Evolutionary conservation across 2,888 invertebrate species (phyloP).

Genomic region (Clunio marinus): DNA sequence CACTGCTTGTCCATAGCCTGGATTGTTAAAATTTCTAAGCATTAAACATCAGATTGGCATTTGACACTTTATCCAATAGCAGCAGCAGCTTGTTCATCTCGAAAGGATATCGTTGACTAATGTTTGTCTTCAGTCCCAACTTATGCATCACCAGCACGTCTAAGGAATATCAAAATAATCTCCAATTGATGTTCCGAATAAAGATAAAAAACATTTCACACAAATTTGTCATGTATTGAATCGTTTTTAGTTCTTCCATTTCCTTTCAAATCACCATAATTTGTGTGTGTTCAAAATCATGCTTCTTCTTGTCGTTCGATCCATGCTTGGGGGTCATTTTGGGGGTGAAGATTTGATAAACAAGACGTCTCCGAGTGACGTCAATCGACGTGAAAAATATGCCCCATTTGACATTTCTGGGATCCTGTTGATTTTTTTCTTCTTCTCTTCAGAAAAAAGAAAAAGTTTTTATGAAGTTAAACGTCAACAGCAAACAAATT

Average conservation of each 20-base stretch:
- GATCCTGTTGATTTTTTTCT: conserved; percentile 14
- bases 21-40: neutral
- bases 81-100: conserved; percentile 20
- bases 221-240: neutral
- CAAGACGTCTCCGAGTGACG: neutral
- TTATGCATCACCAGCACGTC: neutral
- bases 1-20: neutral
- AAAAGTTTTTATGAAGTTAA: neutral
- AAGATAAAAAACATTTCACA: neutral
- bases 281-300: conserved; percentile 13
- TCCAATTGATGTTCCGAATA: too few species aligned
- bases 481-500: conserved; percentile 2
- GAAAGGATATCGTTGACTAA: neutral
- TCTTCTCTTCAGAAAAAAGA: neutral
- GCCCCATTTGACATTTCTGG: conserved; percentile 5
- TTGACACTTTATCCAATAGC: conserved; percentile 30
- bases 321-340: neutral
- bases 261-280: conserved; percentile 9
- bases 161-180: conserved; percentile 13
- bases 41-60: conserved; percentile 21
- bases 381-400: conserved; percentile 18
- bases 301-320: neutral
- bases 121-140: neutral
- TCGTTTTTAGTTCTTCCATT: conserved; percentile 11
- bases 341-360: neutral